These are phyloP conservation scores for Oryctolagus cuniculus DNA, from an alignment of 2,113 vertebrate genomes.

Conservation along the genomic window DNA sequence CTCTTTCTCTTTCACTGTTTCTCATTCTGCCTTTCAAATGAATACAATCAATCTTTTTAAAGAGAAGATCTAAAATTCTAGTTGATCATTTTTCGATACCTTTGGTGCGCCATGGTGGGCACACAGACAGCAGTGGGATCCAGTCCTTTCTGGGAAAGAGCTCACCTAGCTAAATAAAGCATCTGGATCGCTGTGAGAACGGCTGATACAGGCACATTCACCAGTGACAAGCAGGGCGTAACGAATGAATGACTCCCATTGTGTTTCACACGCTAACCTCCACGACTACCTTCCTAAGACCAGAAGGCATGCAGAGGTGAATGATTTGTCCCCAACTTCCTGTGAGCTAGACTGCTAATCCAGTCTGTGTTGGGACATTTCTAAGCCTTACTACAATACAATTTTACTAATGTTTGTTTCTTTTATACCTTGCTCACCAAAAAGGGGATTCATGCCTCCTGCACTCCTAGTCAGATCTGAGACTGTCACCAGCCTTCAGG, in stretches of 20 bases:
- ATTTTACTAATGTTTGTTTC: neutral
- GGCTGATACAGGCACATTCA: neutral
- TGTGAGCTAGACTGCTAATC: conserved; percentile 11
- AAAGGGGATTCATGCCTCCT: neutral
- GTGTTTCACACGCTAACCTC: neutral
- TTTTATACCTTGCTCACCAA: neutral
- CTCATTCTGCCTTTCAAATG: too few species aligned
- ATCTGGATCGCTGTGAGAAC: neutral
- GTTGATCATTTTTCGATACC: neutral
- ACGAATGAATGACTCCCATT: neutral
- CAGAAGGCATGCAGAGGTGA: neutral
- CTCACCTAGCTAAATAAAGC: neutral
- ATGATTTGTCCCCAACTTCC: neutral
- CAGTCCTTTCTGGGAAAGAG: neutral
- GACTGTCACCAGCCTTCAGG: neutral
- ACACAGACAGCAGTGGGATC: neutral
- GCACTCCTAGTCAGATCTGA: neutral
- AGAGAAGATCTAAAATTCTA: neutral
- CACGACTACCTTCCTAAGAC: neutral
- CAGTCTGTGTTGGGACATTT: neutral
- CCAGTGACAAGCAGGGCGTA: neutral
- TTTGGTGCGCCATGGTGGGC: neutral
- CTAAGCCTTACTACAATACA: neutral
- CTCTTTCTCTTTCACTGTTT: too few species aligned
- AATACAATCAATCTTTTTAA: neutral